These are phyloP conservation scores for Halichoerus grypus DNA, from an alignment of 2,113 vertebrate species.

Conservation along the genomic window DNA sequence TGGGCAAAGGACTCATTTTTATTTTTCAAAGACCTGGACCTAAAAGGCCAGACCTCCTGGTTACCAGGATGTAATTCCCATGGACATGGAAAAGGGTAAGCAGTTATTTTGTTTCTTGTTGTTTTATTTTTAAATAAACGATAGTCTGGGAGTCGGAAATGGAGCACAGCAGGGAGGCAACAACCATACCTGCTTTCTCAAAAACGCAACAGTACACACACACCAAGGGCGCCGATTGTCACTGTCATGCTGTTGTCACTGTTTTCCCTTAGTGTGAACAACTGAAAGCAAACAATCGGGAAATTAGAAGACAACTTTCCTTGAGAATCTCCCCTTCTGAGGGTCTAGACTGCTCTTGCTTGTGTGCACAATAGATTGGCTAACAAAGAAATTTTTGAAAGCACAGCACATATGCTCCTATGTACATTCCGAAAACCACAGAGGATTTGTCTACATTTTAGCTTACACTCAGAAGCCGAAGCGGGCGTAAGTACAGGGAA, in stretches of 20 bases:
- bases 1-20: background rate
- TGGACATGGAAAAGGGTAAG: background rate
- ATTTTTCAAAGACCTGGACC: constrained; percentile 14
- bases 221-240: background rate
- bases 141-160: constrained; percentile 32
- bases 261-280: background rate
- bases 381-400: constrained; percentile 52
- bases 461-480: constrained; percentile 60
- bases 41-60: background rate
- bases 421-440: constrained; percentile 21
- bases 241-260: background rate
- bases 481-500: constrained; percentile 66
- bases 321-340: background rate
- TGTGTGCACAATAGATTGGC: constrained; percentile 16
- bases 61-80: background rate
- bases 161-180: constrained; percentile 10
- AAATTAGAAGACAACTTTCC: constrained; percentile 1
- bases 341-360: background rate
- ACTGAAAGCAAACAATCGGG: background rate
- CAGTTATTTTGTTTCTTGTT: background rate
- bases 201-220: background rate
- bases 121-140: background rate
- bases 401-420: constrained; percentile 46
- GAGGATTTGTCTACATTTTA: constrained; percentile 51
- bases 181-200: background rate